Base-by-base conservation (phyloP, 2,113 vertebrate species). In the Xenopus borealis region DNA sequence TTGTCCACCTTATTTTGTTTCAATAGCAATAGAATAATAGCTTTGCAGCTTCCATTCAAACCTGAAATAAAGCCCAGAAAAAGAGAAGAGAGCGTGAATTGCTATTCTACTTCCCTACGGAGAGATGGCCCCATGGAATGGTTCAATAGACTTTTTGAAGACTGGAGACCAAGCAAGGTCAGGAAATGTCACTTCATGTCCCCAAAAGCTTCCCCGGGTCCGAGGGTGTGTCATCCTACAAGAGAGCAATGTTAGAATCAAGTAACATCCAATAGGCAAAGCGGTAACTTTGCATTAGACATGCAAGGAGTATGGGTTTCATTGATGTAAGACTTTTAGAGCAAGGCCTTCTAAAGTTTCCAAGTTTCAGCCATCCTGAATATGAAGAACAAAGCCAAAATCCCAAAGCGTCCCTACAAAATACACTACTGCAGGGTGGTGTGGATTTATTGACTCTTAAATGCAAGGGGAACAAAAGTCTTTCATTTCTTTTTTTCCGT, bases 1-100 rank as follows among this genome's bases (percentile, higher is more conserved):
- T 76, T 76, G 73, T 76, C 59, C 59, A 69, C 73, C 73, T 76
- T 76, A 69, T 69, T 76, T 76, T 76, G 58, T 76, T 69, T 76
- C 73, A 76, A 66, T 76, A 76, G 73, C 66, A 69, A 69, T 55
- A 63, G 73, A 69, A 76, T 69, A 76, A 76, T 76, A 76, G 73
- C 73, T 55, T 76, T 58, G 73, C 66, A 76, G 66, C 73, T 63
- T 76, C 73, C 73, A 69, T 76, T 76, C 73, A 76, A 45, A 69
- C 30, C 73, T 69, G 66, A 76, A 76, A 76, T 76, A 76, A 69
- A 69, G 73, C 66, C 66, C 47, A 69, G 73, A 76, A 76, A 76
- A 46, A 69, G 73, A 76, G 73, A 55, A 69, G 73, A 76, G 72
- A 62, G 66, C 46, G 59, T 76, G 66, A 69, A 69, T 76, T 76